Evolutionary conservation across 2,888 invertebrate species (phyloP).

Genomic region (Mystacides longicornis): DNA sequence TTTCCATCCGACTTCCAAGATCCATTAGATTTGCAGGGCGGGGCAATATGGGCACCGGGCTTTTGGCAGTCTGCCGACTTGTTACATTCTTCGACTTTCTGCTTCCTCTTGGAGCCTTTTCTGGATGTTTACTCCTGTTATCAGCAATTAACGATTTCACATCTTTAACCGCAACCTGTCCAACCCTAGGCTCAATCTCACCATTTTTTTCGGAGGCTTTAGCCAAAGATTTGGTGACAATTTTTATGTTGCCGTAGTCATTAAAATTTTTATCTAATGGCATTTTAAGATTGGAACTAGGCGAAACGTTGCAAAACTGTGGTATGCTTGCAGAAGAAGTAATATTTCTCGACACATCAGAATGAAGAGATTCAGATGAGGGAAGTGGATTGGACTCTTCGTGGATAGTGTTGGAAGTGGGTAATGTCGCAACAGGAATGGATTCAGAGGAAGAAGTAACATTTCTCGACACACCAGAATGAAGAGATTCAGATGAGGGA

Average conservation of each 20-base stretch:
- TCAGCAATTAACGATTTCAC: constrained; percentile 78
- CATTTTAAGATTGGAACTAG: background rate
- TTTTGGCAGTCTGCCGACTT: constrained; percentile 40
- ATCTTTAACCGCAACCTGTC: constrained; percentile 72
- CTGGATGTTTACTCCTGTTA: constrained; percentile 69
- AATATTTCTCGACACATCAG: no score
- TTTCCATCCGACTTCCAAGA: constrained; percentile 13
- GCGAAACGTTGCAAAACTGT: constrained; percentile 13
- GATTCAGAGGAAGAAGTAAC: no score
- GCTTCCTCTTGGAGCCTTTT: constrained; percentile 61
- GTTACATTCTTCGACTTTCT: constrained; percentile 52
- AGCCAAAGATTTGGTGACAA: constrained; percentile 39
- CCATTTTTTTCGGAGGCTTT: constrained; percentile 45
- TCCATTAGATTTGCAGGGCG: constrained; percentile 25
- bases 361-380: no score
- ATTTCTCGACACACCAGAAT: no score
- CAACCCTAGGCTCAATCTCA: constrained; percentile 54
- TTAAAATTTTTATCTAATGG: constrained; percentile 7
- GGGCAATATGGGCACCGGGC: constrained; percentile 41
- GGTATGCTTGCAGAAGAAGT: no score
- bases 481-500: no score
- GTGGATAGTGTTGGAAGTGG: no score
- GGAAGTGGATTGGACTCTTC: no score
- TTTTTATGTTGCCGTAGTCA: constrained; percentile 34
- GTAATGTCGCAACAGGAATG: no score